Conservation (phyloP, 2,888 invertebrate species). For the Tryphoninae sp. region DNA sequence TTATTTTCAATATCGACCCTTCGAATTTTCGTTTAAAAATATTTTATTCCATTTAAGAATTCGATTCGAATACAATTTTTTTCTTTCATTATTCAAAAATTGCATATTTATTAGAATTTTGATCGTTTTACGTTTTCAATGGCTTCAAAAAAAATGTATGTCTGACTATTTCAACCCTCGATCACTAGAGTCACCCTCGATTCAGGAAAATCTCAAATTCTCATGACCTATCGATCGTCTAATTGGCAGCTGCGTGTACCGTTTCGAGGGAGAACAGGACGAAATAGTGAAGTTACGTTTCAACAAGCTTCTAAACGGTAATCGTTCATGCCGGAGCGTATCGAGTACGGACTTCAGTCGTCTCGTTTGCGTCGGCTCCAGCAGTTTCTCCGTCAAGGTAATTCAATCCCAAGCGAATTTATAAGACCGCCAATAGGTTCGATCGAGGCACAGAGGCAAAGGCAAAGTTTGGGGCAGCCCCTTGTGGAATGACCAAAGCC, state of each 20-base stretch:
- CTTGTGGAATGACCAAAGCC: constrained; percentile 17
- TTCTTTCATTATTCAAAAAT: constrained; percentile 26
- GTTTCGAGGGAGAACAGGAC: constrained; percentile 92
- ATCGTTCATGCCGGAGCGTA: constrained; percentile 79
- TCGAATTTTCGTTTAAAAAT: constrained; percentile 1
- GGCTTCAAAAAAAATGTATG: constrained; percentile 44
- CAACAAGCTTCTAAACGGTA: constrained; percentile 86
- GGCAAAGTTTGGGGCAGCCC: neutral
- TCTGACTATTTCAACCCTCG: constrained; percentile 56
- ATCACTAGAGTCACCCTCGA: neutral
- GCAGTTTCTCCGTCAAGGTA: constrained; percentile 78
- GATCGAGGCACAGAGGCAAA: constrained; percentile 9
- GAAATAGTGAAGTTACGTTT: constrained; percentile 90
- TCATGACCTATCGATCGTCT: constrained; percentile 20
- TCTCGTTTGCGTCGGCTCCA: constrained; percentile 77
- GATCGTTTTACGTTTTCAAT: too few relatives aligned
- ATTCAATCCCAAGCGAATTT: constrained; percentile 44
- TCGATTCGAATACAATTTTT: neutral
- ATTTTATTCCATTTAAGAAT: neutral
- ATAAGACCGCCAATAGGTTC: constrained; percentile 41
- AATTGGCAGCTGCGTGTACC: constrained; percentile 89
- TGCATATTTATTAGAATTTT: too few relatives aligned
- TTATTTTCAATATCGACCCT: constrained; percentile 4
- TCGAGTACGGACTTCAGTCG: constrained; percentile 78
- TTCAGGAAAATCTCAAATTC: neutral